Conservation (phyloP, 2,888 invertebrate species). For the Drosophila melanosoma region DNA sequence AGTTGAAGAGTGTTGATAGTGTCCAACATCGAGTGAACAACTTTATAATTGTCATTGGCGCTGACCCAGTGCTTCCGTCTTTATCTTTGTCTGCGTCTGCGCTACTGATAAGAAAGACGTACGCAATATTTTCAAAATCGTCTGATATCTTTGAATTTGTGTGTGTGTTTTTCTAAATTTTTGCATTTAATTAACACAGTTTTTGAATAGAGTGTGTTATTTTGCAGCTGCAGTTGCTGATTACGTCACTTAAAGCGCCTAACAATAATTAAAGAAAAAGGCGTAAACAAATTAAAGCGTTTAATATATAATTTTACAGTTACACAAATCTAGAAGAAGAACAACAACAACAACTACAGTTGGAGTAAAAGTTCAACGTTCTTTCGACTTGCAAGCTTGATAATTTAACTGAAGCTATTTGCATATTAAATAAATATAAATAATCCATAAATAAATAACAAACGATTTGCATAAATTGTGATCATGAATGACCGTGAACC, state of each 20-base stretch:
- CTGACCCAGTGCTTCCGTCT: conserved; percentile 20
- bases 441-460: conserved; percentile 14
- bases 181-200: conserved; percentile 23
- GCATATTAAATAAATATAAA: conserved; percentile 9
- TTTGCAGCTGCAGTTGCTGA: conserved; percentile 3
- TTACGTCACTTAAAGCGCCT: conserved; percentile 43
- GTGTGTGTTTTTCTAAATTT: neutral
- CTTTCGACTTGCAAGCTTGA: conserved; percentile 28
- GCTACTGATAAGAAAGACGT: conserved; percentile 34
- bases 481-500: conserved; percentile 84
- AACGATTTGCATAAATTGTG: conserved; percentile 27
- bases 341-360: neutral
- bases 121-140: conserved; percentile 2
- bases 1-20: conserved; percentile 12
- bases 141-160: neutral
- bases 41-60: conserved; percentile 19
- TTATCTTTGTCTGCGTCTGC: neutral
- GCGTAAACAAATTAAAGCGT: conserved; percentile 6
- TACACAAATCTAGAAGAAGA: conserved; percentile 18
- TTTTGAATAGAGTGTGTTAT: conserved; percentile 4
- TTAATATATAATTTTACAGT: conserved; percentile 32
- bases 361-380: conserved; percentile 30
- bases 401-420: conserved; percentile 26
- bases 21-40: neutral
- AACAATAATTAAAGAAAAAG: conserved; percentile 1